Conservation (phyloP, 2,797 vertebrate species). For the Typhlichthys subterraneus region DNA sequence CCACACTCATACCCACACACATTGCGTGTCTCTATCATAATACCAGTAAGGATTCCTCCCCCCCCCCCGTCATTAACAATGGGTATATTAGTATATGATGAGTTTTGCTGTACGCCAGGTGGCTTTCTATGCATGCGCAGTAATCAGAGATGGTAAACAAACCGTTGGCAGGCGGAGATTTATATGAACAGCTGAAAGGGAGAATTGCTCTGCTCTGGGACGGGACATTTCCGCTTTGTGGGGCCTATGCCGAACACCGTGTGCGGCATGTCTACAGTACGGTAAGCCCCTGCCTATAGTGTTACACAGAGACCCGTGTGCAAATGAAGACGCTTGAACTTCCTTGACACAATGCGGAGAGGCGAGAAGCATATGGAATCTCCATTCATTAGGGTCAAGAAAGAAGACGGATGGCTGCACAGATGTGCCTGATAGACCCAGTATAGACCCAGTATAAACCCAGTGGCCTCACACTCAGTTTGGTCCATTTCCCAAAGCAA, state of each 20-base stretch:
- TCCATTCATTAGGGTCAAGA: slow-evolving; percentile 56
- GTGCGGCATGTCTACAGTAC: slow-evolving; percentile 22
- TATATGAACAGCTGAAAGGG: slow-evolving; percentile 37
- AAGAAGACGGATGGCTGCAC: slow-evolving; percentile 66
- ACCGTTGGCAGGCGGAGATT: slow-evolving; percentile 8
- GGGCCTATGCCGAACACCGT: slow-evolving; percentile 8
- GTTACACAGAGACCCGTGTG: slow-evolving; percentile 50
- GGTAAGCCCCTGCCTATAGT: slow-evolving; percentile 42
- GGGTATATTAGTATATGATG: slow-evolving; percentile 12
- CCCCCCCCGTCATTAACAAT: slow-evolving; percentile 28
- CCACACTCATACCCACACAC: neutral
- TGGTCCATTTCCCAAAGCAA: slow-evolving; percentile 42
- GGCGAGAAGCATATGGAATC: slow-evolving; percentile 59
- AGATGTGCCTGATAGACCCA: slow-evolving; percentile 62
- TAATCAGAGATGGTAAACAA: slow-evolving; percentile 33
- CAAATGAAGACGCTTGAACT: slow-evolving; percentile 69
- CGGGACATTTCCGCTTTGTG: slow-evolving; percentile 19
- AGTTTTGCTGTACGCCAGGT: slow-evolving; percentile 24
- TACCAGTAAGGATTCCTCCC: neutral
- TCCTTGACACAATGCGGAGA: slow-evolving; percentile 65
- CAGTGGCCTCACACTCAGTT: slow-evolving; percentile 45
- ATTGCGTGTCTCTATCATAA: neutral
- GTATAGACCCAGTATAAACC: slow-evolving; percentile 59
- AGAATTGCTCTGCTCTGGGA: slow-evolving; percentile 29
- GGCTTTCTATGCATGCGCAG: slow-evolving; percentile 22